Evolutionary conservation across 2,888 invertebrate genomes (phyloP).

Genomic region (Sympetrum striolatum): DNA sequence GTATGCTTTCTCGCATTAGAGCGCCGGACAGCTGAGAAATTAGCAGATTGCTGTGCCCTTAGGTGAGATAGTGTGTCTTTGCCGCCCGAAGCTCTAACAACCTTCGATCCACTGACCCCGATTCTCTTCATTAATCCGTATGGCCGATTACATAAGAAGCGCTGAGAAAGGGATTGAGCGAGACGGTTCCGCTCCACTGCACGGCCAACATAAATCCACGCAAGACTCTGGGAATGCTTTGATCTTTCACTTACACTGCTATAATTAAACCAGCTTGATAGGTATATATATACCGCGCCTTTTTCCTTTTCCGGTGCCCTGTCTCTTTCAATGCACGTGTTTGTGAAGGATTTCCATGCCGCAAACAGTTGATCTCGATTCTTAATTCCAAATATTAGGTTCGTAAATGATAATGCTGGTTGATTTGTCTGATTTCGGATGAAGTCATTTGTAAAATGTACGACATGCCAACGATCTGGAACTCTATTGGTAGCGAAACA

Average conservation of each 20-base stretch:
- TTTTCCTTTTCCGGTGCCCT: background rate
- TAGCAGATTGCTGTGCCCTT: background rate
- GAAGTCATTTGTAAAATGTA: too few species aligned
- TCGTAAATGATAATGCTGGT: too few species aligned
- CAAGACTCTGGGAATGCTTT: background rate
- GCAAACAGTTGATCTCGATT: too few species aligned
- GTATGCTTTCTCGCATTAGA: background rate
- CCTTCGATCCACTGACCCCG: slow-evolving; percentile 21
- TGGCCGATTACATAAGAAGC: background rate
- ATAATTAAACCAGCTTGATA: background rate
- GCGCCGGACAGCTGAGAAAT: background rate
- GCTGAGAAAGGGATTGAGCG: background rate
- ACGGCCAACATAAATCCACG: background rate
- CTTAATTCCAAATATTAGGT: too few species aligned
- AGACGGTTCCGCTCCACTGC: background rate
- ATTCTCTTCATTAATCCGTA: slow-evolving; percentile 22
- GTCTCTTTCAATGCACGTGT: background rate
- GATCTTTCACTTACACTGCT: background rate
- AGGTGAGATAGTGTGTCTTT: background rate
- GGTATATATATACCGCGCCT: background rate
- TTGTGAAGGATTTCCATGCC: background rate
- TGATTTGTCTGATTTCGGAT: too few species aligned
- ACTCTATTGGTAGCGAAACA: too few species aligned
- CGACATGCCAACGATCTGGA: too few species aligned
- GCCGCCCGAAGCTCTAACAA: background rate